phyloP scores from a whole-genome alignment of 2,888 invertebrate genomes.

The Tridacna crocea region DNA sequence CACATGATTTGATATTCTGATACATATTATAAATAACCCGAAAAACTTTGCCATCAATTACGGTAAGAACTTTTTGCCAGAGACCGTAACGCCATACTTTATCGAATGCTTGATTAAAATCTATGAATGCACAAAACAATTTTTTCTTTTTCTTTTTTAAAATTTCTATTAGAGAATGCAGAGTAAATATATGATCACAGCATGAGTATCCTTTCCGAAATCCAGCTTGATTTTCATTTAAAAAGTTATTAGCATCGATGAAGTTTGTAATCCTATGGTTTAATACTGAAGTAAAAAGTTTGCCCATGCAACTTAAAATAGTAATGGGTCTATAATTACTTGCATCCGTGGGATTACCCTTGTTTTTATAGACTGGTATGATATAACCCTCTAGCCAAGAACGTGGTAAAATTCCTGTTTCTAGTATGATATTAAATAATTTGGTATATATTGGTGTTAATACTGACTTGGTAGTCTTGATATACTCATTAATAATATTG shows the following conservation, averaged over 20 bases:
- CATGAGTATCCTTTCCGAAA: slow-evolving; percentile 32
- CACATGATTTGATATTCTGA: slow-evolving; percentile 28
- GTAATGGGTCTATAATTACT: slow-evolving; percentile 43
- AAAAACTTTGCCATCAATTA: slow-evolving; percentile 27
- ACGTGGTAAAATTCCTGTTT: slow-evolving; percentile 1
- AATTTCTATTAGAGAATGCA: slow-evolving; percentile 25
- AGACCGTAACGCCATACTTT: slow-evolving; percentile 31
- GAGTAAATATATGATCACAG: slow-evolving; percentile 39
- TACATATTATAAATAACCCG: slow-evolving; percentile 34
- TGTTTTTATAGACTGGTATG: slow-evolving; percentile 34
- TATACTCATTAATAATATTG: slow-evolving; percentile 36
- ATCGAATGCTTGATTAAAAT: slow-evolving; percentile 37
- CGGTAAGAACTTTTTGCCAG: slow-evolving; percentile 28
- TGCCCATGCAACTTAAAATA: slow-evolving; percentile 37
- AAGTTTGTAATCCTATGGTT: slow-evolving; percentile 31
- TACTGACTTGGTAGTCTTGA: slow-evolving; percentile 17
- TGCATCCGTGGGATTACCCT: slow-evolving; percentile 28
- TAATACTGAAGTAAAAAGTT: slow-evolving; percentile 46
- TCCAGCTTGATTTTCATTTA: slow-evolving; percentile 44
- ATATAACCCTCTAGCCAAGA: slow-evolving; percentile 37
- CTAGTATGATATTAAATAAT: slow-evolving; percentile 7
- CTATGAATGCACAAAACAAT: slow-evolving; percentile 36
- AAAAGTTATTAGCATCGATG: slow-evolving; percentile 17
- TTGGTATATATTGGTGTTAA: background rate
- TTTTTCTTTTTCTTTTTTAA: slow-evolving; percentile 29